These are phyloP conservation scores for Cephonodes hylas DNA, from an alignment of 2,888 invertebrate species.

Conservation along the genomic window DNA sequence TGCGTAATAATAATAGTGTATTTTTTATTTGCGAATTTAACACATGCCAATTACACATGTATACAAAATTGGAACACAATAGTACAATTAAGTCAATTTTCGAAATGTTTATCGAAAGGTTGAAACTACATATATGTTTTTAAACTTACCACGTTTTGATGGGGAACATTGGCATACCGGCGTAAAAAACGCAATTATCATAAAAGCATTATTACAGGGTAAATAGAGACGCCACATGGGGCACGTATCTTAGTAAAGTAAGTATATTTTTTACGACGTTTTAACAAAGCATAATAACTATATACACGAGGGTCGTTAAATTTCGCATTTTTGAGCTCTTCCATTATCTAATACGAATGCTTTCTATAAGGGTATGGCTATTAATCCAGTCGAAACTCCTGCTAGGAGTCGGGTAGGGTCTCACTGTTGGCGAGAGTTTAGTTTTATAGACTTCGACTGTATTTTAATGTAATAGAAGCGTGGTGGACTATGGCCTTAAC, in stretches of 20 bases:
- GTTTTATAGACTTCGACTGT: too few species aligned
- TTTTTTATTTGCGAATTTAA: too few species aligned
- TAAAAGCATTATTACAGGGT: conserved; percentile 18
- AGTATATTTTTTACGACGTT: conserved; percentile 18
- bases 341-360: conserved; percentile 67
- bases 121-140: too few species aligned
- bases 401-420: conserved; percentile 36
- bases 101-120: too few species aligned
- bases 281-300: conserved; percentile 24
- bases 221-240: conserved; percentile 6
- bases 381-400: conserved; percentile 54
- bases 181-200: not conserved
- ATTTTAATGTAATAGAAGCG: too few species aligned
- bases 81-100: too few species aligned
- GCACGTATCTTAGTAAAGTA: conserved; percentile 15
- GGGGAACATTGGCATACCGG: too few species aligned
- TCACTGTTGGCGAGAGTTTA: conserved; percentile 26
- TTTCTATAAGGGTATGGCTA: conserved; percentile 52
- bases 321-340: conserved; percentile 46
- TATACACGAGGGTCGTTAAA: conserved; percentile 26
- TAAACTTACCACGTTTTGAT: too few species aligned
- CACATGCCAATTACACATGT: too few species aligned
- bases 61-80: too few species aligned
- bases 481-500: too few species aligned
- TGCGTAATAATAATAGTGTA: too few species aligned